A percentile compares a stretch with the other conserved stretches of the same genome.
phyloP scores from a whole-genome alignment of 2,797 vertebrate genomes.

The Pseudotriccus pelzelni region DNA sequence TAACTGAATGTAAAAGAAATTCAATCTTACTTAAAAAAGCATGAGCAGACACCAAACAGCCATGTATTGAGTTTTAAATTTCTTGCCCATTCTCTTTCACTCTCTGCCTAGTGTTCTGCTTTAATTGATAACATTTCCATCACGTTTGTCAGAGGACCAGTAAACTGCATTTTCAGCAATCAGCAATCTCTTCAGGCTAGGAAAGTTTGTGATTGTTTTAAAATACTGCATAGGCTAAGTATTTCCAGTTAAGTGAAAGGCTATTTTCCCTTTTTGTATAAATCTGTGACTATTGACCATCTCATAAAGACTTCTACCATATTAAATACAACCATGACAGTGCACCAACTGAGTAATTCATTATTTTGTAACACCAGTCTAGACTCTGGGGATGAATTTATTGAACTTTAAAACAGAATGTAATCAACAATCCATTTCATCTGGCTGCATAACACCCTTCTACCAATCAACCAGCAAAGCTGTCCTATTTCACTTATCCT shows the following conservation, averaged over 20 bases:
- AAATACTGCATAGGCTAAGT: constrained; percentile 22
- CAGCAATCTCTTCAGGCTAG: not conserved
- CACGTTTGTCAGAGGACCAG: not conserved
- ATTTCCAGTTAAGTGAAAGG: constrained; percentile 17
- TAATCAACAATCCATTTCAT: constrained; percentile 60
- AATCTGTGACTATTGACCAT: constrained; percentile 38
- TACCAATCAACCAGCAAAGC: constrained; percentile 21
- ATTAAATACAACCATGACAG: constrained; percentile 26
- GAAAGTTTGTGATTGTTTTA: constrained; percentile 18
- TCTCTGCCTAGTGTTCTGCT: not conserved
- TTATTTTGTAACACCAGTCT: constrained; percentile 40
- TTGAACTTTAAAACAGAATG: constrained; percentile 56
- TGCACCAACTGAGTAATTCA: not conserved
- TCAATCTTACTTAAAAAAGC: not conserved
- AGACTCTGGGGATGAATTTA: constrained; percentile 44
- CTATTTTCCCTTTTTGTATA: constrained; percentile 37
- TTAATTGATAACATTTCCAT: not conserved
- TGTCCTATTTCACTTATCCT: constrained; percentile 39
- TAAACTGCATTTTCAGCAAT: not conserved
- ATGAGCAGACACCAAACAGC: not conserved
- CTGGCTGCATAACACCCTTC: constrained; percentile 23
- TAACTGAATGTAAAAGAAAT: not conserved
- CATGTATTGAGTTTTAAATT: not conserved
- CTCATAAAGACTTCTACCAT: constrained; percentile 23
- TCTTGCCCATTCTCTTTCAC: not conserved